These are phyloP conservation scores for Anastrepha obliqua DNA, from an alignment of 1,140 invertebrate genomes.

Conservation along the genomic window DNA sequence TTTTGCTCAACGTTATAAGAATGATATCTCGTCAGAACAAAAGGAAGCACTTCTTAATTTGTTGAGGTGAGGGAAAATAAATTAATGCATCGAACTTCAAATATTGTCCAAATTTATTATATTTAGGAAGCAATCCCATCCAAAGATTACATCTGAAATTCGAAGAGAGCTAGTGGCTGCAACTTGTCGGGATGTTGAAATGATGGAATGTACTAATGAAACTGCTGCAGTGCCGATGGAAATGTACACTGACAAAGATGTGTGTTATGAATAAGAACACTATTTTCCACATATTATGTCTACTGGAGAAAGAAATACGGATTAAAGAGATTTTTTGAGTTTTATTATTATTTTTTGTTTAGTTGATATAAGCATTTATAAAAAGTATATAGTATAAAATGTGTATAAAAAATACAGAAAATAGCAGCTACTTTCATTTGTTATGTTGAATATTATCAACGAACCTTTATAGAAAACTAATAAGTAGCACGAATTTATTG, in stretches of 20 bases:
- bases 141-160: slow-evolving; percentile 89
- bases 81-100: background rate
- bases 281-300: background rate
- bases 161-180: slow-evolving; percentile 88
- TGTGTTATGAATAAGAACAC: slow-evolving; percentile 60
- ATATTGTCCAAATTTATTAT: slow-evolving; percentile 54
- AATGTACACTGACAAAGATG: slow-evolving; percentile 72
- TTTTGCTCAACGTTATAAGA: slow-evolving; percentile 96
- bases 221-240: slow-evolving; percentile 60
- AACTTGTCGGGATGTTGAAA: slow-evolving; percentile 86
- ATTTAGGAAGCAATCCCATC: slow-evolving; percentile 83
- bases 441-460: too few species aligned
- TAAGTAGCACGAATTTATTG: too few species aligned
- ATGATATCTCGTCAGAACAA: slow-evolving; percentile 94
- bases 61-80: slow-evolving; percentile 75
- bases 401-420: too few species aligned
- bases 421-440: too few species aligned
- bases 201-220: slow-evolving; percentile 71
- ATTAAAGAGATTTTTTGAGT: background rate
- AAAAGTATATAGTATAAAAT: background rate
- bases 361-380: background rate
- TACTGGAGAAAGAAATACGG: background rate
- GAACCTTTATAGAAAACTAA: too few species aligned
- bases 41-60: slow-evolving; percentile 89
- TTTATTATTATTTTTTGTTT: background rate